A percentile compares a stretch with the other conserved stretches of the same genome.
Conservation (phyloP, 2,888 invertebrate species). For the Pilophorus perplexus region DNA sequence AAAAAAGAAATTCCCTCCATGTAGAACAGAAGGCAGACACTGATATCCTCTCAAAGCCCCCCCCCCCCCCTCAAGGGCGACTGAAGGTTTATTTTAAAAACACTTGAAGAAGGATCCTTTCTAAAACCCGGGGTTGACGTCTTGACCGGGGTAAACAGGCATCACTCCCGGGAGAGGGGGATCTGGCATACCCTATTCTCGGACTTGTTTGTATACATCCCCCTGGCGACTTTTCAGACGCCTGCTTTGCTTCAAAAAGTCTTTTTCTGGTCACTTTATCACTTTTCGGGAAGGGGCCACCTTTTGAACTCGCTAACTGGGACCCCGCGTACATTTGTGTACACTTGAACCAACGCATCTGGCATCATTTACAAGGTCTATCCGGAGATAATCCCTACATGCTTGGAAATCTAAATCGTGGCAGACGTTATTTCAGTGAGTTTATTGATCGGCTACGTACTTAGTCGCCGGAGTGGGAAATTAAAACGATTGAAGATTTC, state of each 20-base stretch:
- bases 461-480: too few species aligned
- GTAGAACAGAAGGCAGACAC: slow-evolving; percentile 41
- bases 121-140: slow-evolving; percentile 39
- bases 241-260: slow-evolving; percentile 28
- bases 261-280: slow-evolving; percentile 38
- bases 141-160: slow-evolving; percentile 43
- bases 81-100: slow-evolving; percentile 42
- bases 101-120: slow-evolving; percentile 39
- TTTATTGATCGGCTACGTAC: too few species aligned
- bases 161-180: slow-evolving; percentile 33
- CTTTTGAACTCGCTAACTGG: too few species aligned
- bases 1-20: slow-evolving; percentile 22
- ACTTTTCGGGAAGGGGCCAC: slow-evolving; percentile 14
- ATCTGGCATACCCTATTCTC: slow-evolving; percentile 32
- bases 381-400: too few species aligned
- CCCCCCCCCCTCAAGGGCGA: slow-evolving; percentile 11
- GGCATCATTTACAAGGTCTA: too few species aligned
- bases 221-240: slow-evolving; percentile 18
- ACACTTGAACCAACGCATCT: too few species aligned
- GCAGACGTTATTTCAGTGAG: too few species aligned
- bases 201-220: slow-evolving; percentile 41
- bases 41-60: slow-evolving; percentile 37
- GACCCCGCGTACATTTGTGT: too few species aligned
- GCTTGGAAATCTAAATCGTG: too few species aligned
- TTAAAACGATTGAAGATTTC: slow-evolving; percentile 10